Conservation (phyloP, 30 jellyfish, hydroid and myxozoan species). For the Chironex yamaguchii region DNA sequence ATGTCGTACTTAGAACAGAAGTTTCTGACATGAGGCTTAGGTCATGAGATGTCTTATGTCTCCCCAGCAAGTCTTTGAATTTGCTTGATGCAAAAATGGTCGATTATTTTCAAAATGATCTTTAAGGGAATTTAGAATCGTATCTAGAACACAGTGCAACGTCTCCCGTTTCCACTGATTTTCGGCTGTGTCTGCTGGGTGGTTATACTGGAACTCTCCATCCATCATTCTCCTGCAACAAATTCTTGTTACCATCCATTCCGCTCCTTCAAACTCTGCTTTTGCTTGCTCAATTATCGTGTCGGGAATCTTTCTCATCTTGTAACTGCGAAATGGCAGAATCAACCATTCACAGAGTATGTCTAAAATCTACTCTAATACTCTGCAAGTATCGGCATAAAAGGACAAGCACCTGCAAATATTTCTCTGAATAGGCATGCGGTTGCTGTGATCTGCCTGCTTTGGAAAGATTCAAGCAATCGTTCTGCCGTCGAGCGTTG, state of each 20-base stretch:
- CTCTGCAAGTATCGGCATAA: constrained; percentile 53
- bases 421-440: constrained; percentile 67
- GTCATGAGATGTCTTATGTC: constrained; percentile 33
- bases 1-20: constrained; percentile 20
- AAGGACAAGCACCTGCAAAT: constrained; percentile 55
- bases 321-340: constrained; percentile 33
- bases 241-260: constrained; percentile 55
- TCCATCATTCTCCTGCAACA: constrained; percentile 50
- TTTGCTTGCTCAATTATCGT: constrained; percentile 16
- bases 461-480: constrained; percentile 53
- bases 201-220: constrained; percentile 57
- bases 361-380: constrained; percentile 43
- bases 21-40: constrained; percentile 39
- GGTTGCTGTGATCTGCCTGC: constrained; percentile 61
- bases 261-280: constrained; percentile 51
- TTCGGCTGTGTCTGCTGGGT: constrained; percentile 57
- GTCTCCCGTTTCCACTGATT: constrained; percentile 48
- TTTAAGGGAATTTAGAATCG: constrained; percentile 4
- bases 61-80: constrained; percentile 35
- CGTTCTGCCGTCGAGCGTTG: constrained; percentile 64
- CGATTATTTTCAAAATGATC: constrained; percentile 44
- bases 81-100: constrained; percentile 51
- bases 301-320: constrained; percentile 33
- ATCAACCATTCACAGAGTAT: constrained; percentile 52
- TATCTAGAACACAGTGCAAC: constrained; percentile 40